A percentile compares a stretch with the other conserved stretches of the same genome.
Conservation (phyloP, 2,888 invertebrate genomes). For the Gastracanthus pulcherrimus region DNA sequence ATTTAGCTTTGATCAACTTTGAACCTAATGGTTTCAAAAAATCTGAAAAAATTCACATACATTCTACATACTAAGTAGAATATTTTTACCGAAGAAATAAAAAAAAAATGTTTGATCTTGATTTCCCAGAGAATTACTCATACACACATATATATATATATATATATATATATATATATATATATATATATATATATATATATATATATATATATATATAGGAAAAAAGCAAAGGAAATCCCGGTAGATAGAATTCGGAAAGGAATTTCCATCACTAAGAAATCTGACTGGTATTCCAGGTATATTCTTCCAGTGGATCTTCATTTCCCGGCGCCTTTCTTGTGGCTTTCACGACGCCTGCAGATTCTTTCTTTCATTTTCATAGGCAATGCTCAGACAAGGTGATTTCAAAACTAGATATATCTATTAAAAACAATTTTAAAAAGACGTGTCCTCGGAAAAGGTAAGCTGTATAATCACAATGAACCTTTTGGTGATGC, state of each 20-base stretch:
- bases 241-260: neutral
- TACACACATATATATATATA: too few species aligned
- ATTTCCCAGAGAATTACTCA: too few species aligned
- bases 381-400: neutral
- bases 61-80: too few species aligned
- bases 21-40: too few species aligned
- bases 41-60: too few species aligned
- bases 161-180: too few species aligned
- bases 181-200: too few species aligned
- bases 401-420: neutral
- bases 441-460: constrained; percentile 1
- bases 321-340: constrained; percentile 9
- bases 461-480: neutral
- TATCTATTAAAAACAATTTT: neutral
- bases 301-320: constrained; percentile 5
- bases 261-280: constrained; percentile 31
- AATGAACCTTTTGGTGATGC: neutral
- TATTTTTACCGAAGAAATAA: too few species aligned
- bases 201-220: too few species aligned
- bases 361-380: neutral
- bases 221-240: neutral
- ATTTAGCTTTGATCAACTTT: too few species aligned
- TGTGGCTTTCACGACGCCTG: constrained; percentile 13
- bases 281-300: constrained; percentile 27
- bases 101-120: too few species aligned